These are phyloP conservation scores for Onychorhynchus coronatus DNA, from an alignment of 2,113 vertebrate species.

Conservation along the genomic window DNA sequence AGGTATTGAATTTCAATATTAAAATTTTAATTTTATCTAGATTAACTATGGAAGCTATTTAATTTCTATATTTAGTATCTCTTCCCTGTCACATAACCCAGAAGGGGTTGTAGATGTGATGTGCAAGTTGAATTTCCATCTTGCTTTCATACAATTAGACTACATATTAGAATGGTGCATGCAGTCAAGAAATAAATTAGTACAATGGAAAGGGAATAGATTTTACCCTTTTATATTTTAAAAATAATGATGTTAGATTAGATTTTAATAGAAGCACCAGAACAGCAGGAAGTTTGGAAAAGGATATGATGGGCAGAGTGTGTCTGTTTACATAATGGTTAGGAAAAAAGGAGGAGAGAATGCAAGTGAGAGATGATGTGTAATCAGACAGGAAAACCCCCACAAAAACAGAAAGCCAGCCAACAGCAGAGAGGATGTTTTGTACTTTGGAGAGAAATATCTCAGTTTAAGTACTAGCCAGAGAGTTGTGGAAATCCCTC, in stretches of 20 bases:
- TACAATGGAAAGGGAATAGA: not conserved
- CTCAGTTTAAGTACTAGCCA: not conserved
- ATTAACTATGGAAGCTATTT: constrained; percentile 16
- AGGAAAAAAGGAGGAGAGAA: not conserved
- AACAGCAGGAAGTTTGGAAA: not conserved
- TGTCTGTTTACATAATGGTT: not conserved
- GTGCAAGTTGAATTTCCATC: not conserved
- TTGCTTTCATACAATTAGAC: not conserved
- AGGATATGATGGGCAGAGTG: accelerated
- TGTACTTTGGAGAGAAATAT: not conserved
- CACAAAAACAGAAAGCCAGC: not conserved
- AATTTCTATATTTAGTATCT: constrained; percentile 29
- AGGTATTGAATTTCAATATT: not conserved
- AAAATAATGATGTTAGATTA: constrained; percentile 50
- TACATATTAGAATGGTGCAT: not conserved
- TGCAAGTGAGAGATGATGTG: not conserved
- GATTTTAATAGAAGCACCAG: constrained; percentile 13
- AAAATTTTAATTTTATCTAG: constrained; percentile 27
- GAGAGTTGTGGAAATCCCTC: not conserved
- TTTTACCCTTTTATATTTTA: constrained; percentile 8
- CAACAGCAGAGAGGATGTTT: not conserved
- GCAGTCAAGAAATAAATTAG: constrained; percentile 26
- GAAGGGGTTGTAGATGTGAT: not conserved
- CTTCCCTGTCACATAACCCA: not conserved
- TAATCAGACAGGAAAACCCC: not conserved